These are phyloP conservation scores for Tenrec ecaudatus DNA, from an alignment of 2,113 vertebrate genomes.

Conservation along the genomic window DNA sequence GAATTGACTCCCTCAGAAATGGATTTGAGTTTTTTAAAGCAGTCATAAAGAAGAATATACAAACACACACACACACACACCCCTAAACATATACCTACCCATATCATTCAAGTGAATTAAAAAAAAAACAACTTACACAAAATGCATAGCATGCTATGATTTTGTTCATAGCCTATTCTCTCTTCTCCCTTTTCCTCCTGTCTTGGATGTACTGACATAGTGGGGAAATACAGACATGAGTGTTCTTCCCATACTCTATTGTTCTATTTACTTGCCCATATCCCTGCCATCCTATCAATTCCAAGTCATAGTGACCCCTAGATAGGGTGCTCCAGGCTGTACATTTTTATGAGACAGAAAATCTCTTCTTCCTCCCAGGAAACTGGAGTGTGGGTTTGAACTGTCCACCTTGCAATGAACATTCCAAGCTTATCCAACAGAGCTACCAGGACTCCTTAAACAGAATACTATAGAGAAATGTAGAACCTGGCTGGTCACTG, in stretches of 20 bases:
- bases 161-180: background rate
- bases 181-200: background rate
- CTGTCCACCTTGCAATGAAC: no score
- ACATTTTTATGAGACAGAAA: no score
- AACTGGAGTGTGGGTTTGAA: no score
- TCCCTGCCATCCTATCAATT: background rate
- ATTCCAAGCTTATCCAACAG: no score
- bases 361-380: no score
- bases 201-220: background rate
- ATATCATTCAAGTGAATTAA: background rate
- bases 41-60: no score
- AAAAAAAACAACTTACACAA: constrained; percentile 2
- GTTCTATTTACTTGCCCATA: background rate
- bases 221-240: background rate
- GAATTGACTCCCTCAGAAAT: no score
- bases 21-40: no score
- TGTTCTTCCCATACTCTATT: background rate
- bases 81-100: background rate
- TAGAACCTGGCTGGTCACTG: background rate
- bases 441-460: background rate
- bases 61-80: no score
- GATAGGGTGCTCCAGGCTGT: no score
- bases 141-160: constrained; percentile 9
- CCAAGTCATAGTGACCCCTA: no score
- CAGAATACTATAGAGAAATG: background rate